A percentile compares a stretch with the other conserved stretches of the same genome.
These are phyloP conservation scores for Diachrysia chrysitis DNA, from an alignment of 2,888 invertebrate species.

Conservation along the genomic window DNA sequence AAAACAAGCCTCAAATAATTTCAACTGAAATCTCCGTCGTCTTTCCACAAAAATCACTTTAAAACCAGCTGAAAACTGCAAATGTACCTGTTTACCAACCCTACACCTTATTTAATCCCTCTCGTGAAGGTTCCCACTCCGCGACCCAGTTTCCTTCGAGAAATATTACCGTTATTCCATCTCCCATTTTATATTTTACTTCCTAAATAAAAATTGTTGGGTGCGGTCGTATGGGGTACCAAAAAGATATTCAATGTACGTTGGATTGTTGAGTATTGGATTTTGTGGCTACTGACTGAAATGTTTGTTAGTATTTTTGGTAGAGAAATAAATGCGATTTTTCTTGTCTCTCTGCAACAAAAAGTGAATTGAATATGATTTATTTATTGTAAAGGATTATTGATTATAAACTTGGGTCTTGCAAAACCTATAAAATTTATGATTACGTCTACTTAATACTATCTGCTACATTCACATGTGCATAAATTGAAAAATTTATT, in stretches of 20 bases:
- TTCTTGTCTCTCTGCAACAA: too few relatives aligned
- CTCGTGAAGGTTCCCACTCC: conserved; percentile 54
- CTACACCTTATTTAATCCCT: conserved; percentile 55
- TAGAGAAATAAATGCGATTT: background rate
- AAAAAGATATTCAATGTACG: background rate
- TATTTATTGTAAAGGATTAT: too few relatives aligned
- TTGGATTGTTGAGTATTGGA: background rate
- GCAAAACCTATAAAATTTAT: too few relatives aligned
- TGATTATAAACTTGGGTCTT: too few relatives aligned
- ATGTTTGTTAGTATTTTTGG: background rate
- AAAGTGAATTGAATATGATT: too few relatives aligned
- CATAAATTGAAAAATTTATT: too few relatives aligned
- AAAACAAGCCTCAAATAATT: background rate
- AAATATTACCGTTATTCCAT: conserved; percentile 64
- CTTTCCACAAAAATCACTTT: conserved; percentile 15
- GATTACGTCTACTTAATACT: too few relatives aligned
- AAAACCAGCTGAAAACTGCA: conserved; percentile 33
- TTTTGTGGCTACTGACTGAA: background rate
- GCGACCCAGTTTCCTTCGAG: conserved; percentile 65
- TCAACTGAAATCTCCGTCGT: background rate
- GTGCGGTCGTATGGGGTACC: conserved; percentile 19
- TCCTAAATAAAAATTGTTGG: conserved; percentile 47
- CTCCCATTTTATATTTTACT: conserved; percentile 56
- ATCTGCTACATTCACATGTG: too few relatives aligned
- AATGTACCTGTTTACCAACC: conserved; percentile 40